Base-by-base conservation (phyloP, 2,888 invertebrate species). In the Fragum fragum region DNA sequence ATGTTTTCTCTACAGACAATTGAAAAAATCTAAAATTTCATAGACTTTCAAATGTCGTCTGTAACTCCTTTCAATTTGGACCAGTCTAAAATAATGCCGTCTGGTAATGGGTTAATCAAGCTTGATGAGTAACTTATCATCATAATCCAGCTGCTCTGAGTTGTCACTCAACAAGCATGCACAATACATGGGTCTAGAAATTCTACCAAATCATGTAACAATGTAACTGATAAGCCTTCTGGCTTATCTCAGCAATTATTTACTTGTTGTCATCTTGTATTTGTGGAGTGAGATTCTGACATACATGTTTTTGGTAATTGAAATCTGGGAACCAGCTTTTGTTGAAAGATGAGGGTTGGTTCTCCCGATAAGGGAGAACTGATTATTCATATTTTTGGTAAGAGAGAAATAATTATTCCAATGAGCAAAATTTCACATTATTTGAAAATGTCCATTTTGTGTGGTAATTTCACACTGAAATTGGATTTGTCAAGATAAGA, bases 221-320 rank as follows among this genome's bases (percentile, higher is more conserved):
- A 23, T 66, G 66, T 66, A 26, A 66, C 66, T 42, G 66, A 66
- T 66, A 66, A 66, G 66, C 66, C 42, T 3, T 47, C 16, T 11
- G 42, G 66, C 66, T 66, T 66, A 66, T 66, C 66, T 66, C 42
- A 18, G 9, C 26, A 66, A 66, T 66, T 66, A 66, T 66, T 66
- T 66, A 66, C 66, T 66, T 66, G 66, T 66, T 66, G 66, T 66
- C 66, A 66, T 42, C 21, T 66, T 36, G 26, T 42, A 66, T 66
- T 66, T 66, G 66, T 16, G 2, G 66, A 11, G 47, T 47, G 66
- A 66, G 42, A 66, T 36, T 1, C 42, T 66, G 66, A 66, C 66
- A 23, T 18, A 9, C 39, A 42, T 14, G 3, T 26, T 66, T 47
- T 47, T 16, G 3, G 66, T 66, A 66, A 66, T 42, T 16, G 26